A percentile compares a stretch with the other conserved stretches of the same genome.
phyloP scores from a whole-genome alignment of 2,888 invertebrate species.

The Odontothrips loti region DNA sequence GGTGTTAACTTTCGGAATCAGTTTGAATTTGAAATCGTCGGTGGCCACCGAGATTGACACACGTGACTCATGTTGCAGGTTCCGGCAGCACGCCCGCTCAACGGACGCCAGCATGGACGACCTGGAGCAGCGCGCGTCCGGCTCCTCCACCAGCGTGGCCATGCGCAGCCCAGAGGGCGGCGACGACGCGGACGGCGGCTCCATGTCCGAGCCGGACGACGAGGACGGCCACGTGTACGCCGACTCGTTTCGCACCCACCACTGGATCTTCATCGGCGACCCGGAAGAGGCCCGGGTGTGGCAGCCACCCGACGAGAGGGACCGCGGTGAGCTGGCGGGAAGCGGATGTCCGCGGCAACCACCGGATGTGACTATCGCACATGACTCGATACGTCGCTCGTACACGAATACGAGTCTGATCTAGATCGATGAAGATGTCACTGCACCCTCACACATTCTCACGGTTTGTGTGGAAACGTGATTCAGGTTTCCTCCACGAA shows the following conservation, averaged over 20 bases:
- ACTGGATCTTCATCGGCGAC: conserved; percentile 74
- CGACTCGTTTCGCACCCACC: conserved; percentile 65
- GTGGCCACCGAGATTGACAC: too few species aligned
- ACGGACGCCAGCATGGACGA: conserved; percentile 68
- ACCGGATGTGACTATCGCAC: too few species aligned
- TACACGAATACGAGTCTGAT: too few species aligned
- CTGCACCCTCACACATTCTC: too few species aligned
- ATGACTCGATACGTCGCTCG: too few species aligned
- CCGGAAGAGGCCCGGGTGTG: conserved; percentile 59
- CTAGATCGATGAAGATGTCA: too few species aligned
- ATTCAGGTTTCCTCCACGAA: too few species aligned
- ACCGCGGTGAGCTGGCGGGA: background rate
- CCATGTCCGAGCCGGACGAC: conserved; percentile 53
- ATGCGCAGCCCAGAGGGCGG: conserved; percentile 43
- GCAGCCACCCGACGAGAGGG: conserved; percentile 42
- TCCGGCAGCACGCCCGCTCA: conserved; percentile 52
- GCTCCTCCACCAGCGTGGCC: conserved; percentile 19
- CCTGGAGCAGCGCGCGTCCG: conserved; percentile 43
- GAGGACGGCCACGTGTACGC: conserved; percentile 62
- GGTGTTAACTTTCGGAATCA: too few species aligned
- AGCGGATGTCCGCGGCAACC: too few species aligned
- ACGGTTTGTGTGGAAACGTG: too few species aligned
- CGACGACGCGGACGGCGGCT: conserved; percentile 48
- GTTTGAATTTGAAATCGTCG: too few species aligned
- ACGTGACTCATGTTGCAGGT: background rate